phyloP scores from a whole-genome alignment of 2,888 invertebrate genomes.

The Erebia aethiops region DNA sequence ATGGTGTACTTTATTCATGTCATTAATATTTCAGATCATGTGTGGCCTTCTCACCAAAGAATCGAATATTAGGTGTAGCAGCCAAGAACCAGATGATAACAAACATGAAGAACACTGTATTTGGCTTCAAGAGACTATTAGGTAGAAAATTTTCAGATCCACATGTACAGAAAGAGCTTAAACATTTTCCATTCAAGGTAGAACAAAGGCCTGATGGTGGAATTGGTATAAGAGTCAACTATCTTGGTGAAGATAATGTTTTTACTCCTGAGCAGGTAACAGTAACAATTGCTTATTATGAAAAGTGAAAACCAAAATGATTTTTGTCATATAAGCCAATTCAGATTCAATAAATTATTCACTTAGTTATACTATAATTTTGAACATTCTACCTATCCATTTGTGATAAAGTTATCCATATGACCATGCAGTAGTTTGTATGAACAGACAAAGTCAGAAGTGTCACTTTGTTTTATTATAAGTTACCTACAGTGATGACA shows the following conservation, averaged over 20 bases:
- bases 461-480: no score
- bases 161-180: conserved; percentile 91
- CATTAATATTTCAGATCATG: conserved; percentile 88
- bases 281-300: conserved; percentile 1
- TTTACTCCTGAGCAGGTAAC: conserved; percentile 94
- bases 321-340: background rate
- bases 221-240: conserved; percentile 94
- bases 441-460: no score
- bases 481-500: no score
- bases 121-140: conserved; percentile 95
- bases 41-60: conserved; percentile 96
- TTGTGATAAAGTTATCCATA: no score
- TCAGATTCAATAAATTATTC: no score
- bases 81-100: conserved; percentile 98
- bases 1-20: background rate
- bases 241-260: conserved; percentile 92
- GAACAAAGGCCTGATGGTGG: conserved; percentile 89
- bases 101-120: conserved; percentile 98
- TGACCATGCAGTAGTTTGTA: no score
- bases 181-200: conserved; percentile 90
- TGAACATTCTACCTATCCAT: no score
- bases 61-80: conserved; percentile 96
- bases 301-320: no score
- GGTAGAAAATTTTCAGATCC: conserved; percentile 96
- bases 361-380: no score